Percentiles rank a stretch among this genome's conserved stretches.
Evolutionary conservation across 2,888 invertebrate genomes (phyloP).

Genomic region (Byasa hedistus): DNA sequence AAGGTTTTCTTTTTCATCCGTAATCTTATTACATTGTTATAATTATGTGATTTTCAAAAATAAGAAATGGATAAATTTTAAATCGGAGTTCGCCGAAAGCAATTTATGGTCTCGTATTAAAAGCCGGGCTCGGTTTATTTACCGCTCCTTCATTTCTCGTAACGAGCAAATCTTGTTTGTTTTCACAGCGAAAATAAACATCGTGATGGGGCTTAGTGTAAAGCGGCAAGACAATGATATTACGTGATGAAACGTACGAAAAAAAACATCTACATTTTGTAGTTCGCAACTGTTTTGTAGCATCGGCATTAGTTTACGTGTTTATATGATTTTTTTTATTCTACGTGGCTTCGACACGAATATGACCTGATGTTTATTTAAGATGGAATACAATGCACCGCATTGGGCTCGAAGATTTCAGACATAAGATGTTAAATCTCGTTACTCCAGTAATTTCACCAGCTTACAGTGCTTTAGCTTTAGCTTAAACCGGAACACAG

Average conservation of each 20-base stretch:
- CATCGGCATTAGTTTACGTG: no score
- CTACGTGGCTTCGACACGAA: no score
- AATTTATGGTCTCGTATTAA: background rate
- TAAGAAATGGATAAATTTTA: background rate
- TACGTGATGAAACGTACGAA: background rate
- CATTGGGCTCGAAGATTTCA: no score
- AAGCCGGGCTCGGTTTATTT: background rate
- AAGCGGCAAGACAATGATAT: conserved; percentile 4
- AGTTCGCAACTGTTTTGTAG: background rate
- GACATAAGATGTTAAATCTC: no score
- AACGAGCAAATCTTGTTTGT: conserved; percentile 10
- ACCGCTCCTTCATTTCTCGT: conserved; percentile 1
- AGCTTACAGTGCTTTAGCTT: no score
- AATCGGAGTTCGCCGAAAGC: background rate
- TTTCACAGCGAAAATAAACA: conserved; percentile 5
- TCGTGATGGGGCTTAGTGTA: conserved; percentile 3
- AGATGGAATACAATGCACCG: no score
- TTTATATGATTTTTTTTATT: no score
- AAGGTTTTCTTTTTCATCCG: no score
- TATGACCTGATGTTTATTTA: no score
- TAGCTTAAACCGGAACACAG: no score
- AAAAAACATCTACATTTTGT: background rate
- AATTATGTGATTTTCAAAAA: background rate
- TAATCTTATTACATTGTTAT: no score
- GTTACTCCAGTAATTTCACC: no score